Base-by-base conservation (phyloP, 30 jellyfish, hydroid and myxozoan genomes). In the Aurelia coerulea region DNA sequence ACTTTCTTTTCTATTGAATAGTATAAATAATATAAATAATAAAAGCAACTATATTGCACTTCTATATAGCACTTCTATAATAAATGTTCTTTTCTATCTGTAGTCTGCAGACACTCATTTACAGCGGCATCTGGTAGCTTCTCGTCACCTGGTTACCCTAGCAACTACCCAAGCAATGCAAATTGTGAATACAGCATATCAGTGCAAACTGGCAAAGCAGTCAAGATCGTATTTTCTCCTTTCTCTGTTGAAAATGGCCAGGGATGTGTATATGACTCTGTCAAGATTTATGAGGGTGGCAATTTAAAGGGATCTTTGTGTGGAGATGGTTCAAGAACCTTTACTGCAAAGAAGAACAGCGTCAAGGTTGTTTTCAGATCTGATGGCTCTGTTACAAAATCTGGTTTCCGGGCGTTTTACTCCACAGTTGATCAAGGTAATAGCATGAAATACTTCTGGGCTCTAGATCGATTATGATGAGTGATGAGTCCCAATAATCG, bases 91-190 rank as follows among this genome's bases (percentile, higher is more conserved):
- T n/a, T 76, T 13, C 56, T 10, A 32, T 49, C 74, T 23, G 6
- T 23, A 65, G 76, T 16, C 35, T 65, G 76, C 76, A 39, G 41
- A 23, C 76, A 65, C 35, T 65, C 76, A 46, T 65, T 15, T 65
- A 65, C 75, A 10, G 37, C 69, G 17, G 46, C 83, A 17, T 18
- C 18, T 72, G 83, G 68, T 50, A 34, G 73, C 17, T 72, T 72
- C 37, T 18, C 83, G 15, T 52, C 65, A 17, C 65, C 65, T 0
- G 50, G 33, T 8, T 41, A 23, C 65, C 68, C 83, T 13, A 50
- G 68, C 10, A 53, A 3, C 9, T 72, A 72, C 50, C 58, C 74
- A 11, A 56, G 12, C 87, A 76, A 50, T 23, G 76, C 59, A 34
- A 32, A 54, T 54, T 32, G 62, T 32, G 76, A 42, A 58, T 32